Evolutionary conservation across 2,888 invertebrate species (phyloP).

Genomic region (Dolomedes plantarius): DNA sequence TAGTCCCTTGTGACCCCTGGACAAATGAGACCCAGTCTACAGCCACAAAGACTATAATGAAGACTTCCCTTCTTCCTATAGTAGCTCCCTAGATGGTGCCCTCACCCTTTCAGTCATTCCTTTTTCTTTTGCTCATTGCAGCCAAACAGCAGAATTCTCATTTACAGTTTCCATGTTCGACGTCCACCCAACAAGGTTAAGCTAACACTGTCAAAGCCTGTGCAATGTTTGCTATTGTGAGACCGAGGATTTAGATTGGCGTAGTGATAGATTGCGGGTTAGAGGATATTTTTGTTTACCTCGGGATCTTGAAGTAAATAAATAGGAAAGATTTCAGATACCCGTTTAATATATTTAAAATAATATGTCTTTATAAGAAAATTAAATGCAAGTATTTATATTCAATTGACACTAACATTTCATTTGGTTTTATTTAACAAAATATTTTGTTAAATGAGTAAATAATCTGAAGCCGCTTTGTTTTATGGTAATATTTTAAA

Average conservation of each 20-base stretch:
- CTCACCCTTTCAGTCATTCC: constrained; percentile 51
- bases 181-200: constrained; percentile 50
- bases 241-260: constrained; percentile 15
- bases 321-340: constrained; percentile 1
- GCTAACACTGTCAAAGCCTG: constrained; percentile 52
- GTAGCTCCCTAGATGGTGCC: constrained; percentile 47
- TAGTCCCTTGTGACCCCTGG: constrained; percentile 65
- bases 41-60: constrained; percentile 71
- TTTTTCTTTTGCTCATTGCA: constrained; percentile 44
- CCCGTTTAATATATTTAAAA: too few relatives aligned
- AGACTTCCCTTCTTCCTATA: constrained; percentile 58
- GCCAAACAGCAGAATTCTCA: constrained; percentile 67
- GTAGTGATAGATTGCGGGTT: constrained; percentile 35
- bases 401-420: too few relatives aligned
- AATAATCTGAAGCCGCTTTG: too few relatives aligned
- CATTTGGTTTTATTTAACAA: too few relatives aligned
- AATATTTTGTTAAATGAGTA: too few relatives aligned
- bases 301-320: not conserved
- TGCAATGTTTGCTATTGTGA: constrained; percentile 36
- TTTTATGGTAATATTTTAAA: too few relatives aligned
- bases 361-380: too few relatives aligned
- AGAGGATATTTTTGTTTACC: constrained; percentile 5
- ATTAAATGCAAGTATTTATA: too few relatives aligned
- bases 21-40: constrained; percentile 70
- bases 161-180: constrained; percentile 50